These are phyloP conservation scores for Philaenus spumarius DNA, from an alignment of 1,140 invertebrate genomes.

Conservation along the genomic window DNA sequence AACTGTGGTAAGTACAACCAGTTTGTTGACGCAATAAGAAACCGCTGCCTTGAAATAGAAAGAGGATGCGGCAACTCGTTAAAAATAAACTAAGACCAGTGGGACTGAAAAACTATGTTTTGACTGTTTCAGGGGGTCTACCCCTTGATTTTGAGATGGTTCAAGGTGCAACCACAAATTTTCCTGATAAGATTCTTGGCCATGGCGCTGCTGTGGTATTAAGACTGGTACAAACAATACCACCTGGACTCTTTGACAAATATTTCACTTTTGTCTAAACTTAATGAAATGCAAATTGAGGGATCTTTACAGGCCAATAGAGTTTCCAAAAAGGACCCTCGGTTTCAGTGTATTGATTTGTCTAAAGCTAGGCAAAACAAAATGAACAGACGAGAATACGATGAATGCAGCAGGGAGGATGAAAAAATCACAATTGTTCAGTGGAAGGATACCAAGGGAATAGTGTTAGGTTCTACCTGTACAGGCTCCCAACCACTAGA, in stretches of 20 bases:
- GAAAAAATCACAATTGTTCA: not conserved
- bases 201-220: slow-evolving; percentile 22
- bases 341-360: not conserved
- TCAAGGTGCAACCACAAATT: slow-evolving; percentile 12
- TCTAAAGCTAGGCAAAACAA: not conserved
- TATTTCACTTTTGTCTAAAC: slow-evolving; percentile 1
- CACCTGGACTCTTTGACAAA: slow-evolving; percentile 28
- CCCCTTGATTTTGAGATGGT: slow-evolving; percentile 32
- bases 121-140: slow-evolving; percentile 24
- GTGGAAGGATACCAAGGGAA: slow-evolving; percentile 7
- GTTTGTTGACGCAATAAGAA: not conserved
- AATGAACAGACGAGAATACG: slow-evolving; percentile 19
- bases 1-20: slow-evolving; percentile 15
- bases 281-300: slow-evolving; percentile 3
- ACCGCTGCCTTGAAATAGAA: slow-evolving; percentile 1
- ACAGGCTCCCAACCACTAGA: not conserved
- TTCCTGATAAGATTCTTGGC: slow-evolving; percentile 16
- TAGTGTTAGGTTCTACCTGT: slow-evolving; percentile 2
- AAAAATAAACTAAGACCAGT: slow-evolving; percentile 28
- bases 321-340: slow-evolving; percentile 8
- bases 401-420: slow-evolving; percentile 14
- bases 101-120: slow-evolving; percentile 28
- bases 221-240: no score
- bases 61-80: slow-evolving; percentile 21
- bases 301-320: slow-evolving; percentile 17